Evolutionary conservation across 37 sponge, comb jelly and placozoan genomes (phyloP), one percentile per base, ranked within the genome.

Genomic region (Bolinopsis microptera): DNA sequence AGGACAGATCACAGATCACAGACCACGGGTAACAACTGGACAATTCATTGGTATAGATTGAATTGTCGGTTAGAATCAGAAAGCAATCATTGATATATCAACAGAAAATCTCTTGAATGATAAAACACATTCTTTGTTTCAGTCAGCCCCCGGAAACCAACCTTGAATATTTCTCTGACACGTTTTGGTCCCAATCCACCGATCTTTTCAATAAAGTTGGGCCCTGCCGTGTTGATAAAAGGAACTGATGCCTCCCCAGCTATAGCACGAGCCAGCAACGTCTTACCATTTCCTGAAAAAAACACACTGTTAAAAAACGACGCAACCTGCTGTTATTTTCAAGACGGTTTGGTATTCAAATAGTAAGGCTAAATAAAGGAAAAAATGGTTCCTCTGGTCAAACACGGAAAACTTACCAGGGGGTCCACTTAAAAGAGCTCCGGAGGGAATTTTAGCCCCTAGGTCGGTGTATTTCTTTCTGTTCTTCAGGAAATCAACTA

Each of bases 391-490:
- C n/a, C n/a, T n/a, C n/a, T n/a, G n/a, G n/a, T n/a, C n/a, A n/a
- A n/a, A n/a, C n/a, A n/a, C n/a, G n/a, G n/a, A n/a, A n/a, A n/a
- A n/a, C n/a, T n/a, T n/a, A n/a, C 90, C 90, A 28, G 90, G 90
- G n/a, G 90, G 90, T 38, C 90, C 90, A 38, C 38, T 86, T 28
- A 86, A 27, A 0, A 86, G 48, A 41, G 61, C 41, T 27, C 90
- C 90, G 61, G 90, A 86, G 13, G 90, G 90, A n/a, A 86, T 86
- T 27, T 39, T 86, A 86, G 90, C 90, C 0, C 90, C 90, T 35
- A 86, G 26, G 36, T 86, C 90, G 26, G 36, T 34, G 26, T 86
- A 86, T 27, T 86, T 86, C 90, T 86, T 39, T 34, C 90, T 86
- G 61, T 86, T 40, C 30, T 38, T 86, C 2, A 86, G 27, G 90